Percentiles rank a stretch among this genome's conserved stretches.
phyloP scores from a whole-genome alignment of 2,113 vertebrate genomes.

The Setophaga coronata region DNA sequence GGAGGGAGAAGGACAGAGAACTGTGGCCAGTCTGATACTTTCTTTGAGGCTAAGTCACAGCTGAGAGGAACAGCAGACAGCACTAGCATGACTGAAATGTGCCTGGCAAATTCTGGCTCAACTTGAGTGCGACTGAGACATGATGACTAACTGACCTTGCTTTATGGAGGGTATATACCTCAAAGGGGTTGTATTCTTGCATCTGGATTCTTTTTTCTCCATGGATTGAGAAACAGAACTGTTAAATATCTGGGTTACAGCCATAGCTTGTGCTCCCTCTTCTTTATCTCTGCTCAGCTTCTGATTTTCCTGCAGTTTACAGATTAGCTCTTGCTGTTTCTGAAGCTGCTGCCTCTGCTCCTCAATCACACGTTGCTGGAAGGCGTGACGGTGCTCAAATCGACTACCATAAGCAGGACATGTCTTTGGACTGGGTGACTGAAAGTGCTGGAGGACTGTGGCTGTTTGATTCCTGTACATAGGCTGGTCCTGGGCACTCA shows the following conservation, averaged over 20 bases:
- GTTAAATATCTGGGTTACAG: background rate
- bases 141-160: background rate
- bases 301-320: constrained; percentile 77
- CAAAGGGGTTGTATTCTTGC: background rate
- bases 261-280: constrained; percentile 51
- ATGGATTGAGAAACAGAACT: background rate
- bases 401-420: constrained; percentile 16
- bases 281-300: constrained; percentile 65
- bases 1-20: background rate
- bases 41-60: background rate
- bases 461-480: background rate
- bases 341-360: constrained; percentile 85
- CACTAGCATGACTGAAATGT: background rate
- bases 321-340: constrained; percentile 85
- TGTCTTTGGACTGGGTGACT: background rate
- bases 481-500: constrained; percentile 45
- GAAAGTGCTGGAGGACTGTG: background rate
- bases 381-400: constrained; percentile 74
- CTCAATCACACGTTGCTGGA: constrained; percentile 83
- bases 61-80: background rate
- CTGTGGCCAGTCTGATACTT: background rate
- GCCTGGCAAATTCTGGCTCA: background rate
- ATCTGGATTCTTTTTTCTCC: background rate
- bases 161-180: constrained; percentile 13
- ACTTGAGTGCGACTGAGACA: background rate